These are phyloP conservation scores for Bujurquina vittata DNA, from an alignment of 2,113 vertebrate genomes.

Conservation along the genomic window DNA sequence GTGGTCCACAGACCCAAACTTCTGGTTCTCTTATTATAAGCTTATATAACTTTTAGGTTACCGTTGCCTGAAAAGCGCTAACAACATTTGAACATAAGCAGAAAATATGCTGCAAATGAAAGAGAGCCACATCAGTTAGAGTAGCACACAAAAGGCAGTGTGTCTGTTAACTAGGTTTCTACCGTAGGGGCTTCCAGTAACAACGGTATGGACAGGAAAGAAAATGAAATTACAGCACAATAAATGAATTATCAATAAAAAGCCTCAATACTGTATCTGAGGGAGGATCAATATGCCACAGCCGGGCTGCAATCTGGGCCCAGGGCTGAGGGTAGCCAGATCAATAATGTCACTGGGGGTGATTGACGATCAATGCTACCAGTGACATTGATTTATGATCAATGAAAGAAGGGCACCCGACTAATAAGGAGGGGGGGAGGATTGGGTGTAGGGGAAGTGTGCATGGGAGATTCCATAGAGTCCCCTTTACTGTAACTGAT, in stretches of 20 bases:
- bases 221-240: conserved; percentile 80
- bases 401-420: conserved; percentile 61
- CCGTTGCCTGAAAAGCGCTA: conserved; percentile 19
- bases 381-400: conserved; percentile 77
- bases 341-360: conserved; percentile 72
- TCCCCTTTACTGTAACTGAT: conserved; percentile 73
- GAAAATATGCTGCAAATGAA: conserved; percentile 22
- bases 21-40: conserved; percentile 17
- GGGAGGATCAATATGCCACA: conserved; percentile 66
- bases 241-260: conserved; percentile 79
- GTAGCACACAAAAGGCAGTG: conserved; percentile 37
- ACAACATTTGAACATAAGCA: conserved; percentile 33
- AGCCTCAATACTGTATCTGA: conserved; percentile 74
- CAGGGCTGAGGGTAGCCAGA: conserved; percentile 45
- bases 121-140: conserved; percentile 25
- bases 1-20: conserved; percentile 18
- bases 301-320: conserved; percentile 46
- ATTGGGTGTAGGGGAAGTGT: conserved; percentile 7
- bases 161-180: conserved; percentile 65
- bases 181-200: conserved; percentile 66
- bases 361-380: conserved; percentile 76
- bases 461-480: conserved; percentile 31
- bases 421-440: conserved; percentile 66
- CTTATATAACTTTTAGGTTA: conserved; percentile 44
- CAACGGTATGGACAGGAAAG: conserved; percentile 71